Evolutionary conservation across 2,797 vertebrate genomes (phyloP), one percentile per base, ranked within the genome.

Genomic region (Peromyscus aztecus): DNA sequence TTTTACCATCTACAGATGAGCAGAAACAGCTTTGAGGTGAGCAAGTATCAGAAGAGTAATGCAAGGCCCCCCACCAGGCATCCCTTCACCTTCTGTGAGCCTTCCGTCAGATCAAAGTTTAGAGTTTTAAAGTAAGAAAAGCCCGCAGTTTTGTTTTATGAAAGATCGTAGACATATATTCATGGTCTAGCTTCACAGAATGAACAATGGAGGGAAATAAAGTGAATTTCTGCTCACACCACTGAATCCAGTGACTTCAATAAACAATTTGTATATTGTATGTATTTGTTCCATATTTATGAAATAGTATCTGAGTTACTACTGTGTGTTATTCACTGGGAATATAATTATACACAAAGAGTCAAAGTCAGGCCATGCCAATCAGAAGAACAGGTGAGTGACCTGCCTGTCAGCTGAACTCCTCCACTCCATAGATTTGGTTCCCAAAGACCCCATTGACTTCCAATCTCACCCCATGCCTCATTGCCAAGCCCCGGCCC

Each of bases 41-140:
- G 3, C 27, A 11, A 16, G 65, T 24, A n/a, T 23, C 7, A 83
- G 40, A 75, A 84, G 12, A 91, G 40, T 4, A 34, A 52, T 0
- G 12, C 49, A 31, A n/a, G 63, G 67, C 19, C 55, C 5, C 52
- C 55, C 16, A 55, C 4, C 16, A 55, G 55, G 55, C 16, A 17
- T 55, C 55, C 55, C 19, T 55, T 17, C 1, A 55, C 55, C 55
- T 17, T 55, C 55, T 55, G 19, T 55, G 55, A 55, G 16, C 16
- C 55, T 55, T 55, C 55, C 13, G 4, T 55, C 6, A 61, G 10
- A 37, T 17, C 75, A 82, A 31, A 46, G n/a, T 43, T 52, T 59
- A 67, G 5, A 71, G 67, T 77, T 91, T 49, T 46, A 89, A 46
- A 73, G 65, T 57, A 86, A 94, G 89, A 85, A 43, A 43, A 91